Base-by-base conservation (phyloP, 35 echinoderm and acorn worm species). In the Ptychodera flava region DNA sequence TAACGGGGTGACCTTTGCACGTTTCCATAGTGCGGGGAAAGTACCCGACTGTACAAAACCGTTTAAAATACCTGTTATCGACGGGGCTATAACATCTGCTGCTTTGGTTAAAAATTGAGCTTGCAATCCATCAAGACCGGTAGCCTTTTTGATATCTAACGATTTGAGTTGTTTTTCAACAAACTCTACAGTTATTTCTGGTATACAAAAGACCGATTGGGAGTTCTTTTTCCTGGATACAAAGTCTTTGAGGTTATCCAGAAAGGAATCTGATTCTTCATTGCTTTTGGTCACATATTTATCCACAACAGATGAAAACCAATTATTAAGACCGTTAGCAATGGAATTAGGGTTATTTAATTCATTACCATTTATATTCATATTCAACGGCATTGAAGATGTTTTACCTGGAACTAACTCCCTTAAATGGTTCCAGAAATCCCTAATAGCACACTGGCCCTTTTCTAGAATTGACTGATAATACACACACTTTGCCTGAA, bases 131-230 rank as follows among this genome's bases (percentile, higher is more conserved):
- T n/a, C n/a, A n/a, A n/a, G n/a, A n/a, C n/a, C n/a, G n/a, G n/a
- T n/a, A n/a, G n/a, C n/a, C n/a, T n/a, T n/a, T n/a, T n/a, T n/a
- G n/a, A n/a, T n/a, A n/a, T n/a, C n/a, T n/a, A n/a, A n/a, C n/a
- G n/a, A n/a, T n/a, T n/a, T n/a, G n/a, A n/a, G n/a, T n/a, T n/a
- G n/a, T n/a, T n/a, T n/a, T n/a, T n/a, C n/a, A n/a, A n/a, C n/a
- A n/a, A n/a, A n/a, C n/a, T n/a, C n/a, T n/a, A n/a, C n/a, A n/a
- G 85, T 32, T 76, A 87, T 30, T 35, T 87, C 85, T 77, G 85
- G 85, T 0, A 87, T 87, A n/a, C n/a, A n/a, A n/a, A n/a, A n/a
- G 34, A 28, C 16, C 29, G 78, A 87, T n/a, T 31, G 30, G 31
- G 16, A 29, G n/a, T n/a, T n/a, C 22, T 35, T 32, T 15, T 87